Evolutionary conservation across 2,888 invertebrate species (phyloP).

Genomic region (Agrochola litura): DNA sequence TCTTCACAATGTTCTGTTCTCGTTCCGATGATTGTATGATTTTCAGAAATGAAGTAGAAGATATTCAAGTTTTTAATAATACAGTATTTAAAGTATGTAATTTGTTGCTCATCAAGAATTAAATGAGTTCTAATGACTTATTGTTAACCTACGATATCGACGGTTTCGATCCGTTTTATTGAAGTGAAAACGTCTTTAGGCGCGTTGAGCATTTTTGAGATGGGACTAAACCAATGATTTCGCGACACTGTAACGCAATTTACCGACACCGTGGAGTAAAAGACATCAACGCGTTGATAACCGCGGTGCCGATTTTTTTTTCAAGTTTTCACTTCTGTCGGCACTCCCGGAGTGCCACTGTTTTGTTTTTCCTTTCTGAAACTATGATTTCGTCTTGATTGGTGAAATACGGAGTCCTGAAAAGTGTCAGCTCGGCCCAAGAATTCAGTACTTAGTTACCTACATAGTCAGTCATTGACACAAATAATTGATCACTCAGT

Average conservation of each 20-base stretch:
- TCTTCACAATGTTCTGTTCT: not conserved
- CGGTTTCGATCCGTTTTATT: not conserved
- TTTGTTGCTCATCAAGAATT: not conserved
- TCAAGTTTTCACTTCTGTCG: no score
- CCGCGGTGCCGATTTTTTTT: no score
- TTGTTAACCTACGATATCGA: not conserved
- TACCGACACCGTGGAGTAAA: no score
- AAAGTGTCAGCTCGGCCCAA: not conserved
- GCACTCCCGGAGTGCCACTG: no score
- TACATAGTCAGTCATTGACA: not conserved
- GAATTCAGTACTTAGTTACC: no score
- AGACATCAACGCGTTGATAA: no score
- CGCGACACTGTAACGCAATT: no score
- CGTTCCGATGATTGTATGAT: no score
- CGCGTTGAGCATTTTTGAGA: no score
- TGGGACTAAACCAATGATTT: no score
- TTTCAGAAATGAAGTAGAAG: not conserved
- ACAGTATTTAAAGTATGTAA: not conserved
- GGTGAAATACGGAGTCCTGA: not conserved
- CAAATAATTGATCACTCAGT: not conserved
- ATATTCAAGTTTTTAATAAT: not conserved
- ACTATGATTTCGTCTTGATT: not conserved
- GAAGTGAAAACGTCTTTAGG: no score
- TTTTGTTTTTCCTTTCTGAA: not conserved
- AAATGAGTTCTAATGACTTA: not conserved